Evolutionary conservation across 2,888 invertebrate genomes (phyloP), one percentile per base, ranked within the genome.

Genomic region (Meteorus cinctellus): DNA sequence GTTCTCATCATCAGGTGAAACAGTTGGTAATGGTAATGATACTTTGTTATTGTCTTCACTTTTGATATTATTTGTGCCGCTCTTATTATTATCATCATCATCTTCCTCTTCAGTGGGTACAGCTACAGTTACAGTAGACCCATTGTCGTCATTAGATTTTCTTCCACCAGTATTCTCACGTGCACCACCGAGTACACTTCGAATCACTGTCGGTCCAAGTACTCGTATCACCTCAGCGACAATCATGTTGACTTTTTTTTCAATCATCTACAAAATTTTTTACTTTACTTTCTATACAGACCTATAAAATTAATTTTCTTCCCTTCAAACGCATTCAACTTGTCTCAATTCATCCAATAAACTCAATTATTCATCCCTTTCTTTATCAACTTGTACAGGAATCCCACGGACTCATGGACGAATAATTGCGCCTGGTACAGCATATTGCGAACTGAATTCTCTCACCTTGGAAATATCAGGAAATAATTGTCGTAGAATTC

Each of bases 231-330:
- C 90, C 89, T 92, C 91, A 88, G 93, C 92, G 81, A 94, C 93
- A 87, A 95, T 92, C 90, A 93, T 92, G 91, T 95, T 94, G 89
- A 95, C 93, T 89, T 94, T 94, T 90, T 93, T 92, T 92, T 95
- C 95, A 91, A 95, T 91, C 87, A 94, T 93, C 95, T 93, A 84
- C 89, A 88, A 88, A 86, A 68, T 27, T 68, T 31, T 68, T 48
- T 29, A 68, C 29, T 68, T 48, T 68, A 51, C 62, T 29, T 62
- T 31, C 41, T 41, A 66, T 45, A 66, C 2, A 36, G 29, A 51
- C n/a, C 3, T 31, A 14, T 29, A 62, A 10, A 62, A 29, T 31
- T 29, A 16, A 31, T 62, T 29, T 60, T 60, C 19, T 29, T 27
- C 1, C 62, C 62, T 29, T 62, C 29, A 62, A 31, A 4, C 3